These are phyloP conservation scores for Cabera pusaria DNA, from an alignment of 2,888 invertebrate species.

Conservation along the genomic window DNA sequence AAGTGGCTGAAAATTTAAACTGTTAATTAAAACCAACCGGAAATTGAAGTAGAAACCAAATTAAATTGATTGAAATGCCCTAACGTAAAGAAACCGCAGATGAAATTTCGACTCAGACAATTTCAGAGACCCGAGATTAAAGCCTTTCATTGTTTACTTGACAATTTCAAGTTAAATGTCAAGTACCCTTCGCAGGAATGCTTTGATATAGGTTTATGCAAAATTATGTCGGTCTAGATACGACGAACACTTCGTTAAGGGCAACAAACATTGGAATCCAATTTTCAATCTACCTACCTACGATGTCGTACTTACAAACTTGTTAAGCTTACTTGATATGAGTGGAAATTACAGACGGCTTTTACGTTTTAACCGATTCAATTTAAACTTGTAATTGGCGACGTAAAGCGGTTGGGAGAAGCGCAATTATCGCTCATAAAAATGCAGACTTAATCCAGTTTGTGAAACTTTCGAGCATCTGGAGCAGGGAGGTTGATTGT, in stretches of 20 bases:
- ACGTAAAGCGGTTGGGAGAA: constrained; percentile 13
- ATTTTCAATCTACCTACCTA: constrained; percentile 25
- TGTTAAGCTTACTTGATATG: constrained; percentile 20
- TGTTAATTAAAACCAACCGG: constrained; percentile 21
- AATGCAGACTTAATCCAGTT: constrained; percentile 13
- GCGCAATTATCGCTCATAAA: constrained; percentile 15
- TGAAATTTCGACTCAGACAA: constrained; percentile 15
- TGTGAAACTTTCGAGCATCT: constrained; percentile 21
- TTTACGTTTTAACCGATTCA: constrained; percentile 14
- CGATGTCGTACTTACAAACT: constrained; percentile 19
- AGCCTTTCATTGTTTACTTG: constrained; percentile 19
- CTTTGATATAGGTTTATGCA: constrained; percentile 9
- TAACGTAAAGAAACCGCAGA: constrained; percentile 15
- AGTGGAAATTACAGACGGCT: constrained; percentile 13
- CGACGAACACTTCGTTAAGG: constrained; percentile 5
- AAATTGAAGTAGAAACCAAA: constrained; percentile 24
- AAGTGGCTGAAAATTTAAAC: constrained; percentile 15
- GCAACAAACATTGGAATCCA: constrained; percentile 15
- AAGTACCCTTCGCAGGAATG: constrained; percentile 9
- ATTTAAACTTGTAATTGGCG: constrained; percentile 16
- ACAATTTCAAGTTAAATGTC: constrained; percentile 22
- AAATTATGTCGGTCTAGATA: constrained; percentile 6
- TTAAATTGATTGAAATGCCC: constrained; percentile 21
- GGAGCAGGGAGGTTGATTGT: constrained; percentile 41
- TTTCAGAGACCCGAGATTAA: constrained; percentile 13